Evolutionary conservation across 64 coral and sea anemone species (phyloP).

Genomic region (Acropora yongei): DNA sequence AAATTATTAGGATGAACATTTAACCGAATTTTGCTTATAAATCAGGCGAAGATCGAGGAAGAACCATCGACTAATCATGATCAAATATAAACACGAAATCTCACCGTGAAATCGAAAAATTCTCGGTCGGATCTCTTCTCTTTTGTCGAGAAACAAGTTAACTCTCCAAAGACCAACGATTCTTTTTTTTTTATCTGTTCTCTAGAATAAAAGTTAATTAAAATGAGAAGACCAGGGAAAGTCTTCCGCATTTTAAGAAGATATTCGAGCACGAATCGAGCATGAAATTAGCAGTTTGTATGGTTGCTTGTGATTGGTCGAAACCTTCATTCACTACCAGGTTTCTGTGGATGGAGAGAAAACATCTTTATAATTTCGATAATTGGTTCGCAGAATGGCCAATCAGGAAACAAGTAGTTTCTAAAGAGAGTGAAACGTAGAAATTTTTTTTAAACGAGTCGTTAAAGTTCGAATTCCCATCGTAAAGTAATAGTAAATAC

Average conservation of each 20-base stretch:
- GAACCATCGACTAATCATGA: background rate
- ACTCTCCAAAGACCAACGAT: background rate
- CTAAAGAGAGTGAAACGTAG: too few relatives aligned
- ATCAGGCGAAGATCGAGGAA: background rate
- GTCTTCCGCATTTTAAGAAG: too few relatives aligned
- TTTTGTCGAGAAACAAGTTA: background rate
- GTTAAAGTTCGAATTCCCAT: too few relatives aligned
- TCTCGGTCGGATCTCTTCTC: background rate
- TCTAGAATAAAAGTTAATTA: background rate
- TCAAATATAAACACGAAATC: background rate
- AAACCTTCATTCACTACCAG: conserved; percentile 1
- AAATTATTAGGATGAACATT: too few relatives aligned
- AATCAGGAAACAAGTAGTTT: too few relatives aligned
- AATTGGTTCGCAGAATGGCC: too few relatives aligned
- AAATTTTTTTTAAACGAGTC: too few relatives aligned
- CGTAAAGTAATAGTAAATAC: too few relatives aligned
- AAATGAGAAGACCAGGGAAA: background rate
- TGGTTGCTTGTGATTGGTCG: conserved; percentile 1
- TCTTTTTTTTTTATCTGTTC: background rate
- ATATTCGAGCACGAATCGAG: background rate
- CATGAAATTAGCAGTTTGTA: background rate
- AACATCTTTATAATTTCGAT: too few relatives aligned
- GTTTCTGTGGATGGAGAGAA: too few relatives aligned
- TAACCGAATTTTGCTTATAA: background rate
- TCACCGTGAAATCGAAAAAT: background rate